phyloP scores from a whole-genome alignment of 1,140 invertebrate species.

The Drosophila nigrodunni region DNA sequence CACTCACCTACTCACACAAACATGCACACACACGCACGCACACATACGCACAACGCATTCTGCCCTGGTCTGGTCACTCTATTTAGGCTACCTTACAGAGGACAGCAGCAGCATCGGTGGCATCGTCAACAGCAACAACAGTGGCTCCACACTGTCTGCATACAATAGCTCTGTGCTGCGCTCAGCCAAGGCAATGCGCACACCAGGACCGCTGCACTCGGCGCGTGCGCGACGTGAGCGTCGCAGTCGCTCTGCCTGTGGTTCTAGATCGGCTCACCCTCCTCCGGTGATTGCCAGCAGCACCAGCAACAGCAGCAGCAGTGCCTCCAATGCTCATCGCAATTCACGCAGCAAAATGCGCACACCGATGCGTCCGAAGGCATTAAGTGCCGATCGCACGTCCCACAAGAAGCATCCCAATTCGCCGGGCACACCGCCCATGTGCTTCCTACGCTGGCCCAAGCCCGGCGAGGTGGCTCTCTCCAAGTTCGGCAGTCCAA shows the following conservation, averaged over 20 bases:
- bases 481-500: constrained; percentile 87
- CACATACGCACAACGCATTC: constrained; percentile 18
- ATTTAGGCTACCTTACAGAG: constrained; percentile 84
- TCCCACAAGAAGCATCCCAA: constrained; percentile 31
- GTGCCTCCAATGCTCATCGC: constrained; percentile 26
- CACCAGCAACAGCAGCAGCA: not conserved
- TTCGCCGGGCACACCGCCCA: constrained; percentile 85
- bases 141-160: constrained; percentile 38
- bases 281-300: not conserved
- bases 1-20: constrained; percentile 39
- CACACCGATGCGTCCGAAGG: constrained; percentile 75
- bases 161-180: constrained; percentile 54
- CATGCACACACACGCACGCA: constrained; percentile 10
- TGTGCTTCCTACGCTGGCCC: constrained; percentile 86
- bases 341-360: constrained; percentile 77
- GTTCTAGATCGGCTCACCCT: not conserved
- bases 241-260: constrained; percentile 73
- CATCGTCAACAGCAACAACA: constrained; percentile 24
- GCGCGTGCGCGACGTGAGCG: constrained; percentile 69
- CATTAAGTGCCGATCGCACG: constrained; percentile 79
- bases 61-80: constrained; percentile 50
- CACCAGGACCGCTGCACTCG: constrained; percentile 77
- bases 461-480: constrained; percentile 87
- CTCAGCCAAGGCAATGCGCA: constrained; percentile 61
- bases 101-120: constrained; percentile 75